Evolutionary conservation across 2,888 invertebrate genomes (phyloP).

Genomic region (Drosophila mercatorum): DNA sequence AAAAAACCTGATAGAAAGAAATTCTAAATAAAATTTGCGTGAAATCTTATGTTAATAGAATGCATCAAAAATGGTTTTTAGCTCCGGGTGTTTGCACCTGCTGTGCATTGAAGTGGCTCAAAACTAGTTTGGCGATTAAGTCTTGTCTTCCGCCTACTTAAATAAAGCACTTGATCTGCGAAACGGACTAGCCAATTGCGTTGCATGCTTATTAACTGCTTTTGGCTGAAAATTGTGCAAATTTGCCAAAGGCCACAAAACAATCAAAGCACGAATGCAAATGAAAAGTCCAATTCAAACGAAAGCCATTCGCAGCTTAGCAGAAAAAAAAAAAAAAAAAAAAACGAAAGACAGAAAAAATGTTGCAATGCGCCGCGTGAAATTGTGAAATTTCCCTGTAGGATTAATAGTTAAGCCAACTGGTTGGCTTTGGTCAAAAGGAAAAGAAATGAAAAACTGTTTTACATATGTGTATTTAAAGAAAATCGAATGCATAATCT

Average conservation of each 20-base stretch:
- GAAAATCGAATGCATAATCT: conserved; percentile 31
- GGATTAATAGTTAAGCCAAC: conserved; percentile 40
- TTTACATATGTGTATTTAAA: conserved; percentile 24
- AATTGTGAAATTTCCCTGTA: conserved; percentile 71
- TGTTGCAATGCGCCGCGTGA: conserved; percentile 54
- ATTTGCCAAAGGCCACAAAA: conserved; percentile 65
- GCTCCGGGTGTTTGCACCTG: conserved; percentile 35
- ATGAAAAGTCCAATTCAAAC: conserved; percentile 70
- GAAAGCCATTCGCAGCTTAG: conserved; percentile 57
- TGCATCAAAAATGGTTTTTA: neutral
- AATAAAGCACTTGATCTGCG: conserved; percentile 59
- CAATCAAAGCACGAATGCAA: conserved; percentile 68
- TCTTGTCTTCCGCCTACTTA: conserved; percentile 61
- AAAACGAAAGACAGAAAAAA: conserved; percentile 1
- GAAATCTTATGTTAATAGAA: neutral
- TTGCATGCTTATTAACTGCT: conserved; percentile 64
- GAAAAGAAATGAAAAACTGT: conserved; percentile 10
- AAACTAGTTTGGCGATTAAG: conserved; percentile 26
- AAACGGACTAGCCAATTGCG: conserved; percentile 24
- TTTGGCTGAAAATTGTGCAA: conserved; percentile 64
- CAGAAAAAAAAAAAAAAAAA: neutral
- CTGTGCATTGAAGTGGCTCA: conserved; percentile 17
- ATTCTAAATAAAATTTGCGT: neutral
- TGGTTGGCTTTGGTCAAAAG: conserved; percentile 14
- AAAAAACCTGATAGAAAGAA: neutral